These are phyloP conservation scores for Periplaneta americana DNA, from an alignment of 1,140 invertebrate genomes.

Conservation along the genomic window DNA sequence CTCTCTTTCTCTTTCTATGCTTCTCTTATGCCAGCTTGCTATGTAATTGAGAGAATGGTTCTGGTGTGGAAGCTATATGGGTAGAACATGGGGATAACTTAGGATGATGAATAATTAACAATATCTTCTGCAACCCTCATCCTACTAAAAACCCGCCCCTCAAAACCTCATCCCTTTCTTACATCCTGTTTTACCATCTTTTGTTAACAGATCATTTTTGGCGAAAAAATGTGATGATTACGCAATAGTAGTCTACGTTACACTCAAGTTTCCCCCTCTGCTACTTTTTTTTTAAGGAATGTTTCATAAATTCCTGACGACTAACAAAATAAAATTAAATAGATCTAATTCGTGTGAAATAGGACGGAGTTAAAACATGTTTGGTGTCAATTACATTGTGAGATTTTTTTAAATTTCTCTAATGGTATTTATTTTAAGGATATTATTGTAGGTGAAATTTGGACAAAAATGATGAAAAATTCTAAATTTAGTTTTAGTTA, in stretches of 20 bases:
- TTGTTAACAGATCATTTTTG: not conserved
- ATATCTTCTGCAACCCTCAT: not conserved
- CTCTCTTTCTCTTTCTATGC: not conserved
- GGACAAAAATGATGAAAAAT: no score
- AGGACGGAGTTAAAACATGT: no score
- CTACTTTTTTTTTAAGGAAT: no score
- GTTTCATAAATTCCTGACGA: no score
- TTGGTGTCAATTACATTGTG: no score
- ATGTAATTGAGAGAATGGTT: slow-evolving; percentile 13
- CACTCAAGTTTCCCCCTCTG: not conserved
- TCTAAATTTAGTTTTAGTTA: no score
- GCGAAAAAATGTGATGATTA: not conserved
- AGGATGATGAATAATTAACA: slow-evolving; percentile 14
- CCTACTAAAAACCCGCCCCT: not conserved
- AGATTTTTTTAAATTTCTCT: no score
- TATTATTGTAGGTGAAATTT: no score
- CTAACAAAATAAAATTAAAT: no score
- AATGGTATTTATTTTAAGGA: no score
- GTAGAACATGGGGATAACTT: slow-evolving; percentile 6
- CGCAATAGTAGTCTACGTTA: not conserved
- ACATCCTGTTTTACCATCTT: not conserved
- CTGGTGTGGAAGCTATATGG: not conserved
- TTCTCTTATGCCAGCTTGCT: not conserved
- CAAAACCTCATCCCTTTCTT: not conserved
- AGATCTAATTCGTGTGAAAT: no score